These are phyloP conservation scores for Bungarus multicinctus DNA, from an alignment of 2,113 vertebrate species.

Conservation along the genomic window DNA sequence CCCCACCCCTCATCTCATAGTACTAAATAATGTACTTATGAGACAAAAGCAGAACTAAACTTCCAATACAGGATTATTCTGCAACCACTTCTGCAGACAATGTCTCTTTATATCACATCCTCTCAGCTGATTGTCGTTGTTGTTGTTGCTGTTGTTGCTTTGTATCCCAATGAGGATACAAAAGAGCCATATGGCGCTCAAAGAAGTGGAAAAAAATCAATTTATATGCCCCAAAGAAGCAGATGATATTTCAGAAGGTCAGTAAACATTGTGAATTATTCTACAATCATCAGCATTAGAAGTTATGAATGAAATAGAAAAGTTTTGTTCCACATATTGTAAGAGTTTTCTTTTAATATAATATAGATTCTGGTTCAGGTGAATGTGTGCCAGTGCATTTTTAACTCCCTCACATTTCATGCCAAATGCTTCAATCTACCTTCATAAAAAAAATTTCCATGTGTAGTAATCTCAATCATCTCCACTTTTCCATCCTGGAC, in stretches of 20 bases:
- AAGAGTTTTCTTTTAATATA: background rate
- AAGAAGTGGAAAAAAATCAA: conserved; percentile 12
- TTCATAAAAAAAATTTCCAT: background rate
- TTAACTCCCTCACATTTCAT: background rate
- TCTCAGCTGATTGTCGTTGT: background rate
- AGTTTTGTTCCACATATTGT: background rate
- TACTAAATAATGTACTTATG: background rate
- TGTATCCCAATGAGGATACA: background rate
- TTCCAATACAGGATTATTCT: background rate
- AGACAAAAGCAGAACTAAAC: background rate
- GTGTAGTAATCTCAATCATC: background rate
- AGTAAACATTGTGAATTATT: background rate
- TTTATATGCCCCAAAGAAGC: conserved; percentile 5
- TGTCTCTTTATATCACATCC: background rate
- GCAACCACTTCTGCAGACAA: background rate
- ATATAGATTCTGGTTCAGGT: background rate
- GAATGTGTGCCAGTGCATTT: background rate
- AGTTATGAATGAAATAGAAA: background rate
- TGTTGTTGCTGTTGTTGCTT: background rate
- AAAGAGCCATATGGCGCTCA: background rate
- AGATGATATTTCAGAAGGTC: conserved; percentile 7
- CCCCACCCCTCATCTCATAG: background rate
- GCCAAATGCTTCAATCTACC: background rate
- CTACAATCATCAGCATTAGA: background rate
- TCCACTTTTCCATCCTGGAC: background rate